phyloP scores from a whole-genome alignment of 1,140 invertebrate genomes.

The Drosophila eugracilis region DNA sequence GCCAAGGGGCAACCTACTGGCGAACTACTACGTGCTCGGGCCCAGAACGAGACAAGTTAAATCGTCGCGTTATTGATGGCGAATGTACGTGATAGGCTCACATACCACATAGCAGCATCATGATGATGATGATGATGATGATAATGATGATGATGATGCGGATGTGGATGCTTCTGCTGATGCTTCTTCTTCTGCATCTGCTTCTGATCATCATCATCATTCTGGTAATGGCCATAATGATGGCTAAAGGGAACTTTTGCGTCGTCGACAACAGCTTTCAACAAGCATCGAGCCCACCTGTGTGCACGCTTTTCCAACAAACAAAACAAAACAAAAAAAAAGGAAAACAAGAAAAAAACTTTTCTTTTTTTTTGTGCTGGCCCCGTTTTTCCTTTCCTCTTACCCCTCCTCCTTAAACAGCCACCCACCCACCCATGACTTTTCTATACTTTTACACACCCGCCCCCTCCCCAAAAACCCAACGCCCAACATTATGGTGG shows the following conservation, averaged over 20 bases:
- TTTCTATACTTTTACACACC: neutral
- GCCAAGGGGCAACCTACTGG: slow-evolving; percentile 41
- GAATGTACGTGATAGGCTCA: slow-evolving; percentile 82
- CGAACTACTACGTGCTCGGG: slow-evolving; percentile 61
- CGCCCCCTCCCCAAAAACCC: neutral
- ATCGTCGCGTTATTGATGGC: slow-evolving; percentile 82
- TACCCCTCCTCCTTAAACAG: neutral
- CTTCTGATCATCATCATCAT: slow-evolving; percentile 47
- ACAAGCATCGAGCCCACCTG: slow-evolving; percentile 68
- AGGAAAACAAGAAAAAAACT: too few species aligned
- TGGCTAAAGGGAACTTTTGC: slow-evolving; percentile 41
- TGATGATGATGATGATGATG: slow-evolving; percentile 28
- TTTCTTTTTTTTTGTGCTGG: slow-evolving; percentile 24
- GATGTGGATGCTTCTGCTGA: slow-evolving; percentile 17
- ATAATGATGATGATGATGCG: slow-evolving; percentile 43
- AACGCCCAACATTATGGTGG: slow-evolving; percentile 5
- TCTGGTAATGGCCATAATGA: slow-evolving; percentile 47
- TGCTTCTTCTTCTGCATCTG: slow-evolving; percentile 34
- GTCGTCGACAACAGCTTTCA: slow-evolving; percentile 74
- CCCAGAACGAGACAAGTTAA: slow-evolving; percentile 78
- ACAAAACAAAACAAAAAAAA: slow-evolving; percentile 9
- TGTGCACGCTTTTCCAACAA: slow-evolving; percentile 62
- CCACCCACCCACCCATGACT: neutral
- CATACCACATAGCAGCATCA: slow-evolving; percentile 39
- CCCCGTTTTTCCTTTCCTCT: neutral